Percentiles rank a stretch among this genome's conserved stretches.
These are phyloP conservation scores for Strix aluco DNA, from an alignment of 2,113 vertebrate species.

Conservation along the genomic window DNA sequence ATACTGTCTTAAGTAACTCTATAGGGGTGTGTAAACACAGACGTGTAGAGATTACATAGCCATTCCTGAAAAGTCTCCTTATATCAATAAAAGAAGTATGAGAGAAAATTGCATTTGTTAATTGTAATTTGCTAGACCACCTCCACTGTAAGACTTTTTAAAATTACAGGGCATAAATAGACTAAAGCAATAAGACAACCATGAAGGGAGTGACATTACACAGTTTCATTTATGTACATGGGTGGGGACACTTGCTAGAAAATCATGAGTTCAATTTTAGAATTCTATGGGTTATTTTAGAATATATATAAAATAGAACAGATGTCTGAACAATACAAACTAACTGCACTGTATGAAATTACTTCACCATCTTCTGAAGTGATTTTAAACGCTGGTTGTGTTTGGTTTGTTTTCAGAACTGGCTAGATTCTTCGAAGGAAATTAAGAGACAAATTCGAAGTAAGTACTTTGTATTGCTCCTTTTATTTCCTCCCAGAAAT, in stretches of 20 bases:
- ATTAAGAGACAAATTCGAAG: conserved; percentile 83
- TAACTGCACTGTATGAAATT: background rate
- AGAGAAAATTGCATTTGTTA: background rate
- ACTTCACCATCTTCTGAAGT: background rate
- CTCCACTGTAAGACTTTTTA: background rate
- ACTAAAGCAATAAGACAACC: background rate
- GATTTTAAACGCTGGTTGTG: background rate
- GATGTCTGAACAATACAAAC: background rate
- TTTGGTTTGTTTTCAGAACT: conserved; percentile 67
- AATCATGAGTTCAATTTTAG: background rate
- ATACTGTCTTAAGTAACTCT: background rate
- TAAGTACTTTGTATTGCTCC: conserved; percentile 66
- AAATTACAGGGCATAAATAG: background rate
- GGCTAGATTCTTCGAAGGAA: conserved; percentile 83
- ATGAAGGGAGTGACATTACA: background rate
- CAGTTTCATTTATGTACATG: background rate
- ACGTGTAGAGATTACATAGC: background rate
- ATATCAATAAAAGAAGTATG: background rate
- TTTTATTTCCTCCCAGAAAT: background rate
- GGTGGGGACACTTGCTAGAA: background rate
- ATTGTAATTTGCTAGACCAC: background rate
- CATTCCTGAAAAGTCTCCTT: background rate
- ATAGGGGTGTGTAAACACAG: background rate
- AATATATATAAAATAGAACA: background rate
- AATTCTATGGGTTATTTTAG: background rate